phyloP scores from a whole-genome alignment of 2,888 invertebrate species.

The Dryobotodes eremita region DNA sequence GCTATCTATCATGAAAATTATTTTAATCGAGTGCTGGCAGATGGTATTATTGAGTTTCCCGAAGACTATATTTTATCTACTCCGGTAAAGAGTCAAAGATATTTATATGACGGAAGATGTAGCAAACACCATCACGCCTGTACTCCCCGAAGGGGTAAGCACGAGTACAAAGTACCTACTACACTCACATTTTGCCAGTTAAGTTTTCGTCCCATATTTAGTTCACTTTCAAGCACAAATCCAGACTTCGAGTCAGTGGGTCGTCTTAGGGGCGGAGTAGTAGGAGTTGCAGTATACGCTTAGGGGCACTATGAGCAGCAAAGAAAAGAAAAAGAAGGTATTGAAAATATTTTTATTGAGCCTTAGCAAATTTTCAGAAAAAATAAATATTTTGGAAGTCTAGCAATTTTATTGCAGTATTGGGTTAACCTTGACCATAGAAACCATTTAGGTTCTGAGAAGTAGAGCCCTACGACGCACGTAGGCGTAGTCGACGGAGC shows the following conservation, averaged over 20 bases:
- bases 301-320: too few species aligned
- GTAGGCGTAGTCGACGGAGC: too few species aligned
- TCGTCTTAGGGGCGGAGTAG: too few species aligned
- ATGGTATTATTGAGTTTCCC: background rate
- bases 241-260: background rate
- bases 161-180: background rate
- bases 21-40: background rate
- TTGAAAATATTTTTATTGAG: too few species aligned
- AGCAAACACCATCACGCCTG: background rate
- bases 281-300: too few species aligned
- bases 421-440: too few species aligned
- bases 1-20: slow-evolving; percentile 80
- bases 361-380: too few species aligned
- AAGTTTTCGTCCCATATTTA: background rate
- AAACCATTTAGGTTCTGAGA: too few species aligned
- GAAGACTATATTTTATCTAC: background rate
- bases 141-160: background rate
- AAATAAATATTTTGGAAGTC: too few species aligned
- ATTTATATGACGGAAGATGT: background rate
- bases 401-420: too few species aligned
- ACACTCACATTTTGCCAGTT: background rate
- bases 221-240: background rate
- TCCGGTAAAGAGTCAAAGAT: background rate
- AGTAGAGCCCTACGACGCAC: too few species aligned
- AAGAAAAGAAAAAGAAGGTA: too few species aligned